These are phyloP conservation scores for Heterohyrax brucei DNA, from an alignment of 2,797 vertebrate species.

Conservation along the genomic window DNA sequence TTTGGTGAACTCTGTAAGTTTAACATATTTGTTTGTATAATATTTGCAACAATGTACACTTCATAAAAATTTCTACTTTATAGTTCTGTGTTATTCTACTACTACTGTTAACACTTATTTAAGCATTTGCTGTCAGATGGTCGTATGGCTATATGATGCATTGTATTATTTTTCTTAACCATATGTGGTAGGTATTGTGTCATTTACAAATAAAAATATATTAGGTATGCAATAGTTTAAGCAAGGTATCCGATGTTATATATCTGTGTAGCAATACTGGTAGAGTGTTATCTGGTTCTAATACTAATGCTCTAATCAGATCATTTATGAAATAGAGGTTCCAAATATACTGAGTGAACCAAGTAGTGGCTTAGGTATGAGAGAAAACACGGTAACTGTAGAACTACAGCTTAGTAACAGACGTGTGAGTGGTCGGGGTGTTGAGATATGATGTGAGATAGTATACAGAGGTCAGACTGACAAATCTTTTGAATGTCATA, in stretches of 20 bases:
- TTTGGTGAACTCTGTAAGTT: neutral
- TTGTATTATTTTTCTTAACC: neutral
- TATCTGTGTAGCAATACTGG: neutral
- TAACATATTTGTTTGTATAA: neutral
- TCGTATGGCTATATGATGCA: neutral
- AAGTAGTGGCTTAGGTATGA: neutral
- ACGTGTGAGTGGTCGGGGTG: neutral
- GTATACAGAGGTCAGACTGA: neutral
- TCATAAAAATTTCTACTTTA: constrained; percentile 2
- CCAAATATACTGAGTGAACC: too few relatives aligned
- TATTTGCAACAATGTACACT: neutral
- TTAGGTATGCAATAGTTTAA: neutral
- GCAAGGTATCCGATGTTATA: neutral
- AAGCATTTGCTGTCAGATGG: neutral
- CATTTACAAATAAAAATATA: neutral
- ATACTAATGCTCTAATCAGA: neutral
- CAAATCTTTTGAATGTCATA: neutral
- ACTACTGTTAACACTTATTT: neutral
- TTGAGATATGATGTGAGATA: neutral
- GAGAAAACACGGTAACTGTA: too few relatives aligned
- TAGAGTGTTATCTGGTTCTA: neutral
- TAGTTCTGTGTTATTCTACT: neutral
- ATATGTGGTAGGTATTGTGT: too few relatives aligned
- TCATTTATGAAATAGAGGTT: neutral
- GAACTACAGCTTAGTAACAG: neutral